Conservation (phyloP, 2,797 vertebrate genomes). For the Ptychobarbus kaznakovi region DNA sequence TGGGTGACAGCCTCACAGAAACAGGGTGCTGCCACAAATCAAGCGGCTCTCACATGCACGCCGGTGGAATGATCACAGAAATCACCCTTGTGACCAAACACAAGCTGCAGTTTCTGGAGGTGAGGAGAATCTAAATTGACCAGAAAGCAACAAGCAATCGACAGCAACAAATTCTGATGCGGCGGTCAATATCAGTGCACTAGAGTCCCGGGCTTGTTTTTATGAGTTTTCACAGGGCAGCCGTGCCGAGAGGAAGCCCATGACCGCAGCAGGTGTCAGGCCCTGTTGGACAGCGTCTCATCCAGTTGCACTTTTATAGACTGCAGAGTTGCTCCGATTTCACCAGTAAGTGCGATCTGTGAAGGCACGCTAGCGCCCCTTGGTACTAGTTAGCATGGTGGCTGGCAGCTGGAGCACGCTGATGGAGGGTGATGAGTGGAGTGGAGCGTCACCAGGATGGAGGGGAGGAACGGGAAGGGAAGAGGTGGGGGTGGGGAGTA, state of each 20-base stretch:
- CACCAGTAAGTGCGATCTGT: slow-evolving; percentile 27
- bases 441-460: slow-evolving; percentile 65
- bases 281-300: slow-evolving; percentile 34
- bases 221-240: slow-evolving; percentile 23
- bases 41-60: background rate
- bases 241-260: background rate
- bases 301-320: slow-evolving; percentile 47
- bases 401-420: slow-evolving; percentile 76
- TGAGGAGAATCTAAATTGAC: slow-evolving; percentile 46
- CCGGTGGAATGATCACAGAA: slow-evolving; percentile 20
- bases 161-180: slow-evolving; percentile 44
- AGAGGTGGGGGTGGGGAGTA: slow-evolving; percentile 57
- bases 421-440: slow-evolving; percentile 75
- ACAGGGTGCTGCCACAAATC: slow-evolving; percentile 25
- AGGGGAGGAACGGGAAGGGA: slow-evolving; percentile 56
- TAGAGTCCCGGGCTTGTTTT: slow-evolving; percentile 9
- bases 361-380: slow-evolving; percentile 61
- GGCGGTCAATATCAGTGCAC: slow-evolving; percentile 15
- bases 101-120: slow-evolving; percentile 28
- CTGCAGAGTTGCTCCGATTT: slow-evolving; percentile 35
- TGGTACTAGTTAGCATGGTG: slow-evolving; percentile 73
- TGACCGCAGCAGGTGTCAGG: slow-evolving; percentile 50
- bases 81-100: slow-evolving; percentile 37
- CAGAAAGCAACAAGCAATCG: slow-evolving; percentile 40
- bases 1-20: slow-evolving; percentile 33